A percentile compares a stretch with the other conserved stretches of the same genome.
Conservation (phyloP, 1,140 invertebrate genomes). For the Megathymus violae region DNA sequence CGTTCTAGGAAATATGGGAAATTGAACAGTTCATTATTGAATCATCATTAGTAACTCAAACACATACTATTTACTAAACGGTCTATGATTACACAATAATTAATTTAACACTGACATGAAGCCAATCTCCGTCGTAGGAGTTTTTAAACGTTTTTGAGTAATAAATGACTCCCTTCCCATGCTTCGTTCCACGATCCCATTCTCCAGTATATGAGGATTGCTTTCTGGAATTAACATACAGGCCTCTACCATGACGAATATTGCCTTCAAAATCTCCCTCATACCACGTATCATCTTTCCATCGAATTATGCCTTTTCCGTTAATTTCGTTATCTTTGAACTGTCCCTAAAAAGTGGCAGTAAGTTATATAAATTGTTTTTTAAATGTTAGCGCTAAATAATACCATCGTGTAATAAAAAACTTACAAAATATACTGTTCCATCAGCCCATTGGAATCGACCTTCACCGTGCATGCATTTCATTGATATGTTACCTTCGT, state of each 20-base stretch:
- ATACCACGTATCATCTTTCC: slow-evolving; percentile 83
- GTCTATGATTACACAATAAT: no score
- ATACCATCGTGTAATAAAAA: background rate
- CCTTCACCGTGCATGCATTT: slow-evolving; percentile 84
- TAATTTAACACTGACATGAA: no score
- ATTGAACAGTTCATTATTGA: background rate
- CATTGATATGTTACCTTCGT: slow-evolving; percentile 76
- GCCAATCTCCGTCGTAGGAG: slow-evolving; percentile 69
- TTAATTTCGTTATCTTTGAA: slow-evolving; percentile 83
- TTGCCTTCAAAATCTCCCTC: slow-evolving; percentile 84
- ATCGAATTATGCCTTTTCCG: slow-evolving; percentile 82
- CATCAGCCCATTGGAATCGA: slow-evolving; percentile 82
- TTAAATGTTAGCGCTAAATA: no score
- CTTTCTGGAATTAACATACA: slow-evolving; percentile 78
- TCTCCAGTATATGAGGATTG: slow-evolving; percentile 79
- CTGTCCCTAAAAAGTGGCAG: slow-evolving; percentile 81
- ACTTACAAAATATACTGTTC: slow-evolving; percentile 80
- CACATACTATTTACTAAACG: no score
- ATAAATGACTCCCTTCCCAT: slow-evolving; percentile 74
- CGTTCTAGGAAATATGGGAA: slow-evolving; percentile 58
- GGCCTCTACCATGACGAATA: slow-evolving; percentile 83
- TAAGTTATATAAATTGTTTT: no score
- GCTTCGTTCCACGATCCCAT: slow-evolving; percentile 81
- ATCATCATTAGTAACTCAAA: background rate
- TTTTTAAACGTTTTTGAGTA: slow-evolving; percentile 61